Evolutionary conservation across 1,140 invertebrate species (phyloP), one percentile per base, ranked within the genome.

Genomic region (Tribolium castaneum): DNA sequence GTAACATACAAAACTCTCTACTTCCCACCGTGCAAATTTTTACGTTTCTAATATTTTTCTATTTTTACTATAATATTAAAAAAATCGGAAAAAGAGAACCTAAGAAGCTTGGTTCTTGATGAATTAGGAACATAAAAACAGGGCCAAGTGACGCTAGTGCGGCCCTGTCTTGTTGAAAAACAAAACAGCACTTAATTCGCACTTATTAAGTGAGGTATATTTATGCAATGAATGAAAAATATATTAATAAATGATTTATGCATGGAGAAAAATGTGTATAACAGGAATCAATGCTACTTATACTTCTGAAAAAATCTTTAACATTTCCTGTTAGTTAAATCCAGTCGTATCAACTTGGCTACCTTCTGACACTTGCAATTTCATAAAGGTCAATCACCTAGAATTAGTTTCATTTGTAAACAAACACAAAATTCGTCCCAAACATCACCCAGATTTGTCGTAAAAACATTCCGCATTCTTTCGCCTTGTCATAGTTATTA

Each of bases 401-500:
- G 4, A 30, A 5, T 4, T 30, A 4, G 3, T 30, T 30, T 30
- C 2, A 45, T 45, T 45, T 45, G 39, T 45, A 45, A 10, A 45
- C 39, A 45, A 45, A 45, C 39, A 19, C 50, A 51, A 51, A 51
- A 10, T 12, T 51, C n/a, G n/a, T n/a, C n/a, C n/a, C n/a, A n/a
- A n/a, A n/a, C n/a, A n/a, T 51, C 25, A 62, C 56, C 22, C 25
- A 34, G 13, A 34, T 62, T 25, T 6, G 19, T 9, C 16, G 25
- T 62, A 3, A 6, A n/a, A 22, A 35, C 2, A 35, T 66, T 66
- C 59, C 59, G 59, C 59, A 66, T 66, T 66, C 59, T 35, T 66
- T 66, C 7, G 2, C 19, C 4, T n/a, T 66, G 59, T 66, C 59
- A 39, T 39, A 34, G 25, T 66, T 66, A 66, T 66, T 66, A 66